phyloP scores from a whole-genome alignment of 2,797 vertebrate species.

The Fringilla coelebs region DNA sequence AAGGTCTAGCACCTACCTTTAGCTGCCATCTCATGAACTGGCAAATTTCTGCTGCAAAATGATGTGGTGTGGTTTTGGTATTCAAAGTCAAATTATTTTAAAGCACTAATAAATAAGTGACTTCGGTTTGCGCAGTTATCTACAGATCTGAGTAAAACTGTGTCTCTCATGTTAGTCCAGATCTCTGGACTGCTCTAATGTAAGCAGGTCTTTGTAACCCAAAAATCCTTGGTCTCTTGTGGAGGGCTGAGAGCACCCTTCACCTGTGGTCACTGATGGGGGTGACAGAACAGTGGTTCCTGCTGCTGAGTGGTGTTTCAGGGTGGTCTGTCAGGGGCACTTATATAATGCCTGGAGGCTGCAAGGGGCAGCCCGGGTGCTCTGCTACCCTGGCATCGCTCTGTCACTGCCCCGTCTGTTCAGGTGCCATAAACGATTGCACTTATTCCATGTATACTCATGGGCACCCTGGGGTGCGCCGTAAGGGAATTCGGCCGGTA shows the following conservation, averaged over 20 bases:
- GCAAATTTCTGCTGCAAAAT: neutral
- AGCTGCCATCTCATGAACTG: neutral
- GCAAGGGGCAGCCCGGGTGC: rapidly evolving
- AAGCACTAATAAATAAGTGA: neutral
- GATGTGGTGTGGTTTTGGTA: neutral
- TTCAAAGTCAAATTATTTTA: neutral
- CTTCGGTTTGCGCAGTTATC: neutral
- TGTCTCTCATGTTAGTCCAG: rapidly evolving
- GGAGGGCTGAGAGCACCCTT: neutral
- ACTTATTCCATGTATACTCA: rapidly evolving
- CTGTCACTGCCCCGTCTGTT: rapidly evolving
- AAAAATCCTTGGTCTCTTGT: rapidly evolving
- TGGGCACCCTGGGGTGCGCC: rapidly evolving
- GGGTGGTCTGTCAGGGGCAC: rapidly evolving
- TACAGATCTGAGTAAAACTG: neutral
- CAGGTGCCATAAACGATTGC: rapidly evolving
- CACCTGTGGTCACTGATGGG: rapidly evolving
- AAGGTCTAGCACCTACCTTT: neutral
- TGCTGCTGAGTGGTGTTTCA: neutral
- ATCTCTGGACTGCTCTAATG: neutral
- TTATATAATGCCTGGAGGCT: rapidly evolving
- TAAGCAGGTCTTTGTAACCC: neutral
- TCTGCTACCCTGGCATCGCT: neutral
- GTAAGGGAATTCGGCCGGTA: rapidly evolving
- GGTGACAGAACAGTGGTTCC: rapidly evolving